phyloP scores from a whole-genome alignment of 2,797 vertebrate species.

The Sebastes cheni region DNA sequence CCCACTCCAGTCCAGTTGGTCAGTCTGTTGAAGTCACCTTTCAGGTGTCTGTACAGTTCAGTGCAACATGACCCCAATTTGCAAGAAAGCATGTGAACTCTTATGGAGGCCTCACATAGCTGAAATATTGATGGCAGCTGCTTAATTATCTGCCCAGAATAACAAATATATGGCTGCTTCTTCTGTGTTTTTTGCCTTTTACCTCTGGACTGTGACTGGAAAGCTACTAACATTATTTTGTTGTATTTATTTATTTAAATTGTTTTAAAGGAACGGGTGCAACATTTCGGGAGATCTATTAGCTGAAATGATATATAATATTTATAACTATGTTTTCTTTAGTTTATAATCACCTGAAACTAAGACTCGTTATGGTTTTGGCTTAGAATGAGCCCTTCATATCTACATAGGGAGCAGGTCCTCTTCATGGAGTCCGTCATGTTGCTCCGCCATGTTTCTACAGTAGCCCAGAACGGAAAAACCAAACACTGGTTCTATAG shows the following conservation, averaged over 20 bases:
- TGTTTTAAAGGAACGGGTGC: too few species aligned
- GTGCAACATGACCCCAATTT: slow-evolving; percentile 1
- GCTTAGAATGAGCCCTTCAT: too few species aligned
- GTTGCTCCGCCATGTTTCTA: too few species aligned
- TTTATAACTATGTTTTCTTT: too few species aligned
- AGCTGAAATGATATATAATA: fast-evolving
- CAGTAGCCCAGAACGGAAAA: too few species aligned
- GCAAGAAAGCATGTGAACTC: background rate
- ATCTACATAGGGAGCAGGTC: too few species aligned
- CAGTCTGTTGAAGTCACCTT: background rate
- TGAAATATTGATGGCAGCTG: slow-evolving; percentile 59
- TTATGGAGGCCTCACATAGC: background rate
- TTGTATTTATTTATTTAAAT: background rate
- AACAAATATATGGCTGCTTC: background rate
- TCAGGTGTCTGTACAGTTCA: background rate
- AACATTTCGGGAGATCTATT: fast-evolving
- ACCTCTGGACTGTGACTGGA: background rate
- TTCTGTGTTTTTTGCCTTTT: background rate
- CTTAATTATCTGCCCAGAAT: slow-evolving; percentile 15
- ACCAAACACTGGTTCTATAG: too few species aligned
- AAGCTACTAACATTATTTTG: background rate
- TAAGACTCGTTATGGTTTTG: too few species aligned
- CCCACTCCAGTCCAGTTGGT: background rate
- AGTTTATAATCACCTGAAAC: too few species aligned
- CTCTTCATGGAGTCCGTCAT: too few species aligned